Base-by-base conservation (phyloP, 2,113 vertebrate species). In the Pavo muticus region DNA sequence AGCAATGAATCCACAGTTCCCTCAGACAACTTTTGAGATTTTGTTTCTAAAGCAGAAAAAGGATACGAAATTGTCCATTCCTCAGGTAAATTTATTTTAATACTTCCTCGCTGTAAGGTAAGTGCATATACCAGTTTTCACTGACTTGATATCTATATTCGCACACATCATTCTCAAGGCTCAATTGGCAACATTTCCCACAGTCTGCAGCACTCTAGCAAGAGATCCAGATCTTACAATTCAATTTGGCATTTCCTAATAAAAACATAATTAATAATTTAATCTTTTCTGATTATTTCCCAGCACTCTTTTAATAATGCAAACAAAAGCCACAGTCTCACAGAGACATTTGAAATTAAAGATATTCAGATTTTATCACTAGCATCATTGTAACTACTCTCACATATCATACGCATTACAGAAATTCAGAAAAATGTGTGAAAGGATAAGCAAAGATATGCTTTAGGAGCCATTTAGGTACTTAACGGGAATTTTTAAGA, bases 161-260 rank as follows among this genome's bases (percentile, higher is more conserved):
- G 50, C 42, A 59, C 37, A n/a, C 56, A 65, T 75, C 30, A 87
- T 45, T 65, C 63, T 44, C 54, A 21, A 19, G 65, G 72, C 87
- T 81, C 85, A 61, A 54, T 69, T 86, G 73, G 52, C 60, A 88
- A 83, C 32, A 8, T 39, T 93, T 90, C 73, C 68, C 56, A 79
- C 81, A 69, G 65, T 5, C 1, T 64, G 69, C 48, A 93, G 90
- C 85, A 32, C 69, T 37, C 23, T 0, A n/a, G 13, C 16, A 19
- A 65, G 56, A 82, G 52, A 54, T 50, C 23, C 44, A 39, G 6
- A 70, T 48, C 98, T 94, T 96, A 99, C 99, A 74, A 56, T 35
- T 52, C 24, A 54, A 68, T 11, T 8, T 13, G 16, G 5, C 19
- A 35, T 74, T 61, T 86, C 39, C 20, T 68, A 80, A 86, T 47